Evolutionary conservation across 2,797 vertebrate genomes (phyloP).

Genomic region (Falco concolor): DNA sequence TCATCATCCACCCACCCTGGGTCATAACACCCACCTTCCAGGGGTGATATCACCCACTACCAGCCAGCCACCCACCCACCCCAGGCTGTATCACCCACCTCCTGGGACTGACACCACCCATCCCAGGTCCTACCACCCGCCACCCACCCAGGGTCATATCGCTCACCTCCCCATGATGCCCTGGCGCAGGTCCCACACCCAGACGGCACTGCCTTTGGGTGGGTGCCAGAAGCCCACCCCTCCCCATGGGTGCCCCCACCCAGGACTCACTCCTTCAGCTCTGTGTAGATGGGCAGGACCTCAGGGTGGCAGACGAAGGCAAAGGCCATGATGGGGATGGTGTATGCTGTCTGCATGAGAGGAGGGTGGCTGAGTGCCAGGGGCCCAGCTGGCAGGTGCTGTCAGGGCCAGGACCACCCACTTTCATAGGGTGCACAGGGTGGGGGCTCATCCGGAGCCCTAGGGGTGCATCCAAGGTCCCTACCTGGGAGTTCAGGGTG

Average conservation of each 20-base stretch:
- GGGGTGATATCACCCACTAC: too few species aligned
- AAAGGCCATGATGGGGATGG: conserved; percentile 97
- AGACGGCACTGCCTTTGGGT: not conserved
- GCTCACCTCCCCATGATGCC: not conserved
- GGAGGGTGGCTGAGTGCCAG: not conserved
- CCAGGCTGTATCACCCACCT: too few species aligned
- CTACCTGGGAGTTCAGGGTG: conserved; percentile 92
- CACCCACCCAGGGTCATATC: not conserved
- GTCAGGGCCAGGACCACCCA: fast-evolving
- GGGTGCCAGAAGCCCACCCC: not conserved
- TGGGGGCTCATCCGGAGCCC: not conserved
- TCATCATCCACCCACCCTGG: not conserved
- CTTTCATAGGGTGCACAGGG: fast-evolving
- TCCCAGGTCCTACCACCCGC: not conserved
- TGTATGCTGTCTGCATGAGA: conserved; percentile 89
- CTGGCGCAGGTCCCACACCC: fast-evolving
- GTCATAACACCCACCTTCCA: not conserved
- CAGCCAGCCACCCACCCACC: not conserved
- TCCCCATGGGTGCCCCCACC: not conserved
- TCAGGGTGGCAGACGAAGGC: conserved; percentile 92
- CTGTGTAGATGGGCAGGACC: conserved; percentile 93
- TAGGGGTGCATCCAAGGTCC: not conserved
- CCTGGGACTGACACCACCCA: not conserved
- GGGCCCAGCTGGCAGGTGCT: not conserved
- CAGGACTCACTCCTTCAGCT: conserved; percentile 92